Evolutionary conservation across 2,113 vertebrate genomes (phyloP), one percentile per base, ranked within the genome.

Genomic region (Semnornis frantzii): DNA sequence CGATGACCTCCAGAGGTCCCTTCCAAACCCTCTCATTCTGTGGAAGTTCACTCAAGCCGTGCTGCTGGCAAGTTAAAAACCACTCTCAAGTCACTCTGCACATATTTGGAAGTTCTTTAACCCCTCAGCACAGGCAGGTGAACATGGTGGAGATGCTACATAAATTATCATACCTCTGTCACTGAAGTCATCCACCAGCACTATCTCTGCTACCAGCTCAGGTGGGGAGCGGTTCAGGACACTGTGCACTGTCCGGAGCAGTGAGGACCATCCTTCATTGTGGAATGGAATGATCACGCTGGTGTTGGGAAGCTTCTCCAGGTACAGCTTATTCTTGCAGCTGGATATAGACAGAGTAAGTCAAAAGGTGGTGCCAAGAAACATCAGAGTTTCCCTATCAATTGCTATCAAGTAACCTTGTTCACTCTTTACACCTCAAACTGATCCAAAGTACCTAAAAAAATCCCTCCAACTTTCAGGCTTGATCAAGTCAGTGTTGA

Each of bases 261-360:
- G 98, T 0, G 99, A 99, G 21, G 99, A 99, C 99, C 99, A 99
- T 68, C 99, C 99, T 66, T 99, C 99, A 2, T 99, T 99, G 97
- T 99, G 99, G 97, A 99, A 99, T 4, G 99, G 99, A 63, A 99
- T 99, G 72, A 99, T 97, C 96, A 99, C 98, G 8, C 99, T 99
- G 74, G 99, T 98, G 86, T 99, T 99, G 13, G 99, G 98, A 33
- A 99, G 98, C 55, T 98, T 97, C 79, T 99, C 98, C 81, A 99
- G 98, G 88, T 99, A 99, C 74, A 98, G 97, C 96, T 99, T 99
- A 94, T 97, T 98, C 90, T 98, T 99, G 97, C 99, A 99, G 97
- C 99, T 99, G 75, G 62, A 92, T 79, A 91, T 4, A 85, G 57
- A 95, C 8, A 95, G 65, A 76, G 62, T 21, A 55, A 91, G 91